These are phyloP conservation scores for Lithobates pipiens DNA, from an alignment of 2,797 vertebrate species.

Conservation along the genomic window DNA sequence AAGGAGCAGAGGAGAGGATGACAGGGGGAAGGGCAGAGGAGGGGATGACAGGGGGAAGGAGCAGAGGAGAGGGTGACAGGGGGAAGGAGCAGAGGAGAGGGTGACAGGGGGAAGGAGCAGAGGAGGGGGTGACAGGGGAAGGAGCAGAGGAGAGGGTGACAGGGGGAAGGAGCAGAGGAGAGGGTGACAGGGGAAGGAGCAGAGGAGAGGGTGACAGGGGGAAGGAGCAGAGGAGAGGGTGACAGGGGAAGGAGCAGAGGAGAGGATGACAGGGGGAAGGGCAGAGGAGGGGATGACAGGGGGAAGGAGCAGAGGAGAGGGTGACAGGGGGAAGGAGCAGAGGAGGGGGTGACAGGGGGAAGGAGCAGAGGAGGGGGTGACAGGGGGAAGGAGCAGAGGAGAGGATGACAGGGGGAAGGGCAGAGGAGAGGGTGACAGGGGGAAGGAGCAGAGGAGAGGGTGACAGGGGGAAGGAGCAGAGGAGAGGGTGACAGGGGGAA, in stretches of 20 bases:
- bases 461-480: too few relatives aligned
- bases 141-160: neutral
- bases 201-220: neutral
- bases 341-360: neutral
- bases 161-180: neutral
- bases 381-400: too few relatives aligned
- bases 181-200: neutral
- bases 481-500: too few relatives aligned
- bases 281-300: neutral
- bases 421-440: too few relatives aligned
- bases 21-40: neutral
- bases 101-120: neutral
- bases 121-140: neutral
- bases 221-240: neutral
- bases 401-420: too few relatives aligned
- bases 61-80: neutral
- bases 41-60: neutral
- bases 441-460: too few relatives aligned
- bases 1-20: neutral
- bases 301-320: neutral
- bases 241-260: too few relatives aligned
- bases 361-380: neutral
- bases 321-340: neutral
- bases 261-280: neutral
- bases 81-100: too few relatives aligned